phyloP scores from a whole-genome alignment of 30 jellyfish, hydroid and myxozoan species.

The Cassiopea andromeda region DNA sequence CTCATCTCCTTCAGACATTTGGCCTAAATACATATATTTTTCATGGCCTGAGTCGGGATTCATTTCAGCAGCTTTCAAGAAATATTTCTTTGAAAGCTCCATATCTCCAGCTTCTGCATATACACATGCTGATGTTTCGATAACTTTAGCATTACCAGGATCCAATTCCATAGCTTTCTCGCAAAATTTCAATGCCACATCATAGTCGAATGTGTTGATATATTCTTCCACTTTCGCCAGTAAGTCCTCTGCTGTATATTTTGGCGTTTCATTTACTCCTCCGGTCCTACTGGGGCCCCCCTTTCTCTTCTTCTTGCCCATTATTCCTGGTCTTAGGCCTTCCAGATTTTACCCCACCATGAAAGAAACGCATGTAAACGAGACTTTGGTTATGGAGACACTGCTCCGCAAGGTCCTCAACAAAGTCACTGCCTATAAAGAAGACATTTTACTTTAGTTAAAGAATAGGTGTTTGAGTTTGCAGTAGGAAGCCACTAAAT shows the following conservation, averaged over 20 bases:
- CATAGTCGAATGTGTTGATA: conserved; percentile 88
- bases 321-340: conserved; percentile 18
- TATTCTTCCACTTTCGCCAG: conserved; percentile 69
- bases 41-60: conserved; percentile 85
- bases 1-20: conserved; percentile 81
- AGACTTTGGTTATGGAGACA: not conserved
- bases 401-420: not conserved
- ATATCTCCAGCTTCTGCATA: conserved; percentile 89
- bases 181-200: conserved; percentile 90
- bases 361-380: conserved; percentile 13
- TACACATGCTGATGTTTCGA: conserved; percentile 85
- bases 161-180: conserved; percentile 83
- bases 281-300: conserved; percentile 31
- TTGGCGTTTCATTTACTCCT: not conserved
- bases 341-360: not conserved
- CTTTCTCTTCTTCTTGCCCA: conserved; percentile 32
- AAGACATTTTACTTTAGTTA: not conserved
- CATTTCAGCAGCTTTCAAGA: conserved; percentile 79
- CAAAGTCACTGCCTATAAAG: not conserved
- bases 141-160: conserved; percentile 63
- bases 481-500: not conserved
- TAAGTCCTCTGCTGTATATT: conserved; percentile 85
- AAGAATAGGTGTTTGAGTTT: not conserved
- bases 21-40: conserved; percentile 96
- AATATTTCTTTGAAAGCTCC: conserved; percentile 61